phyloP scores from a whole-genome alignment of 2,888 invertebrate species.

The Orthosia gracilis region DNA sequence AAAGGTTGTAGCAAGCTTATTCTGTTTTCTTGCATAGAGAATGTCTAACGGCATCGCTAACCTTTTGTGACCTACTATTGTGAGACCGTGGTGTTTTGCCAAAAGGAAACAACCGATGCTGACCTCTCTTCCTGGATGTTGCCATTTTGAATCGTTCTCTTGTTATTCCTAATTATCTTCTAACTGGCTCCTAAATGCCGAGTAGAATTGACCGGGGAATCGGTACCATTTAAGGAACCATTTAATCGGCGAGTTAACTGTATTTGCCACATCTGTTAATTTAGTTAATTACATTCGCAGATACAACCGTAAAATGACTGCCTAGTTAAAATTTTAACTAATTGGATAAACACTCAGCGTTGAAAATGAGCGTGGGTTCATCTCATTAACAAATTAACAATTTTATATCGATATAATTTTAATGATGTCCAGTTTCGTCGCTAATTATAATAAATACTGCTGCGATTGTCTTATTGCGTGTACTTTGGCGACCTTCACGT shows the following conservation, averaged over 20 bases:
- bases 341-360: constrained; percentile 64
- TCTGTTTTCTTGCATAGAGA: constrained; percentile 28
- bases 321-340: constrained; percentile 64
- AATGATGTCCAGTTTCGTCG: constrained; percentile 56
- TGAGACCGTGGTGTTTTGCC: constrained; percentile 32
- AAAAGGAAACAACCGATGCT: constrained; percentile 35
- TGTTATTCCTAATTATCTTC: constrained; percentile 68
- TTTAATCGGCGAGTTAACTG: constrained; percentile 73
- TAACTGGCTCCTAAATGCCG: constrained; percentile 64
- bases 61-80: constrained; percentile 60
- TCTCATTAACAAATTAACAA: constrained; percentile 56
- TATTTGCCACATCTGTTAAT: constrained; percentile 73
- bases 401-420: constrained; percentile 55
- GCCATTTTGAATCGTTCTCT: constrained; percentile 59
- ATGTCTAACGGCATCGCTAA: constrained; percentile 39
- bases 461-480: constrained; percentile 44
- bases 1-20: constrained; percentile 14
- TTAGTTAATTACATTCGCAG: constrained; percentile 68
- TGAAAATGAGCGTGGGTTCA: constrained; percentile 63
- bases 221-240: constrained; percentile 70
- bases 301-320: constrained; percentile 65
- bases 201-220: constrained; percentile 65
- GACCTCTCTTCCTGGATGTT: constrained; percentile 38
- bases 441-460: constrained; percentile 38
- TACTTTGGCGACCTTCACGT: constrained; percentile 77